phyloP scores from a whole-genome alignment of 2,113 vertebrate genomes.

The Orientallactaga bullata region DNA sequence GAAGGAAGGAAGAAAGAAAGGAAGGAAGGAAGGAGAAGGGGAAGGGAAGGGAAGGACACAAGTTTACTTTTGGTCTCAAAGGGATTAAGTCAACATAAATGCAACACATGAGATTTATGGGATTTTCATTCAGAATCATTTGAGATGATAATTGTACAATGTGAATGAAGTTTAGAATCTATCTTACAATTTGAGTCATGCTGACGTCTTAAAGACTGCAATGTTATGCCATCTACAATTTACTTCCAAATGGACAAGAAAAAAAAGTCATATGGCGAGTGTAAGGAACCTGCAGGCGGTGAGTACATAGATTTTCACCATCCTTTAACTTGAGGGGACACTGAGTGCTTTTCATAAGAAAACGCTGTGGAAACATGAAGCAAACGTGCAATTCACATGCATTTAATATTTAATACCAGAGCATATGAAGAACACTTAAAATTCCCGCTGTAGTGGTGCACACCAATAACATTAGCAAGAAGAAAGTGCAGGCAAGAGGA shows the following conservation, averaged over 20 bases:
- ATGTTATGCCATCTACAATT: neutral
- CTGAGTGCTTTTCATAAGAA: neutral
- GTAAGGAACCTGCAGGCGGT: neutral
- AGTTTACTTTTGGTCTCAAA: neutral
- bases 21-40: neutral
- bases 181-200: neutral
- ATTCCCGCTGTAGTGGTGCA: no score
- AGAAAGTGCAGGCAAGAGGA: no score
- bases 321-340: neutral
- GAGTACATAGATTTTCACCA: neutral
- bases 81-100: neutral
- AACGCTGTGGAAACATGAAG: neutral
- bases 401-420: neutral
- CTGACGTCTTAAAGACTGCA: constrained; percentile 1
- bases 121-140: neutral
- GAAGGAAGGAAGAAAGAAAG: no score
- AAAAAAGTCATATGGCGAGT: neutral
- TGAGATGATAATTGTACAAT: neutral
- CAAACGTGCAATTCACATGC: neutral
- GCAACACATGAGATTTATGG: neutral
- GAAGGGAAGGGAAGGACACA: no score
- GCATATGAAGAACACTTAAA: neutral
- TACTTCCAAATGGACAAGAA: neutral
- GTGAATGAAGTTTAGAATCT: neutral
- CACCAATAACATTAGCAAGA: no score